Evolutionary conservation across 2,797 vertebrate genomes (phyloP).

Genomic region (Craterocephalus amniculus): DNA sequence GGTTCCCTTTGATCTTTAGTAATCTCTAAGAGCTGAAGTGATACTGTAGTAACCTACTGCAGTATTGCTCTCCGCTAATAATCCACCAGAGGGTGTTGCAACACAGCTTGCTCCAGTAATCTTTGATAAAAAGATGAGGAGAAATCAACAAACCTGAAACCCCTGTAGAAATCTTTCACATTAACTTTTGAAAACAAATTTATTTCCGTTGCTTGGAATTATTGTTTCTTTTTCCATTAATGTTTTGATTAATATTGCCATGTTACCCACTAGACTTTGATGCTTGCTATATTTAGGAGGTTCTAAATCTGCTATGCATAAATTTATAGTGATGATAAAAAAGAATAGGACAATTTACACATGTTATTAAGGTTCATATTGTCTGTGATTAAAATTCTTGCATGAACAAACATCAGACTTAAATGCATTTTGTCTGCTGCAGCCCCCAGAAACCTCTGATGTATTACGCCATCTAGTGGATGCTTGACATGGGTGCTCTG

Average conservation of each 20-base stretch:
- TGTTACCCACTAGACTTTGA: too few relatives aligned
- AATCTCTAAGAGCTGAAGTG: background rate
- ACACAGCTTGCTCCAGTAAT: background rate
- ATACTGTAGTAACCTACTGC: background rate
- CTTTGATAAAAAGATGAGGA: background rate
- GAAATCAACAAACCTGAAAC: background rate
- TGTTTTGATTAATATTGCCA: too few relatives aligned
- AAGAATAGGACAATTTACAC: background rate
- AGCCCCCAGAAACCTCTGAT: slow-evolving; percentile 2
- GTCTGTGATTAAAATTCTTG: background rate
- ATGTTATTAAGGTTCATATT: background rate
- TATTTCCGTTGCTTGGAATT: background rate
- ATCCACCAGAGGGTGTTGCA: slow-evolving; percentile 2
- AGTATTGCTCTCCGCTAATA: background rate
- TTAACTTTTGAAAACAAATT: background rate
- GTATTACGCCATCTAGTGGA: slow-evolving; percentile 65
- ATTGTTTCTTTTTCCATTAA: background rate
- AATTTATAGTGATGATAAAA: background rate
- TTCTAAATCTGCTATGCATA: background rate
- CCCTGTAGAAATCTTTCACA: background rate
- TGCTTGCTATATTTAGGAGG: background rate
- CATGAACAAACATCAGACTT: background rate
- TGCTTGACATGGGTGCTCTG: background rate
- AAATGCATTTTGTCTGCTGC: too few relatives aligned
- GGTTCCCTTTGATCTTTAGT: too few relatives aligned